Conservation (phyloP, 2,797 vertebrate genomes). For the Syndactyla subalaris region DNA sequence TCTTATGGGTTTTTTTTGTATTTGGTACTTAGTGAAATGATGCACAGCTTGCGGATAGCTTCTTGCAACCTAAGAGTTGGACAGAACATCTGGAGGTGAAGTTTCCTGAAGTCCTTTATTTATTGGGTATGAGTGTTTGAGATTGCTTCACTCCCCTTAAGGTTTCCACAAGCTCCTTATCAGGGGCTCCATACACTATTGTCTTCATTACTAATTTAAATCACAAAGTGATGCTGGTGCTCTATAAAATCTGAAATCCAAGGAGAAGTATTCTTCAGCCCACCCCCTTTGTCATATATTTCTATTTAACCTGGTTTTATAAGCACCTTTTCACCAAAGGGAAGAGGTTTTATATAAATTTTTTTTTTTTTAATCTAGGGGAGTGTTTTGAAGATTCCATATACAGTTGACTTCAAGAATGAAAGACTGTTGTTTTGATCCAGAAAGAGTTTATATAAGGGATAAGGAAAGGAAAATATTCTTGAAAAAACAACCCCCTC, state of each 20-base stretch:
- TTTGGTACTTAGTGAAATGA: background rate
- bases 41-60: background rate
- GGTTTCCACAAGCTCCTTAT: background rate
- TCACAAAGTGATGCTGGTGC: background rate
- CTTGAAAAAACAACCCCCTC: slow-evolving; percentile 74
- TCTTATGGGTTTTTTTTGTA: background rate
- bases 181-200: background rate
- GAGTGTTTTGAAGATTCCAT: slow-evolving; percentile 61
- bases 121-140: background rate
- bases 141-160: background rate
- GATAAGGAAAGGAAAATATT: slow-evolving; percentile 75
- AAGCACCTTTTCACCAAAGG: background rate
- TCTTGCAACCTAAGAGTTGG: background rate
- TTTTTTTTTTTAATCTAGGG: background rate
- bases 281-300: background rate
- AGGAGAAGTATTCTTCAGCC: background rate
- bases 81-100: background rate
- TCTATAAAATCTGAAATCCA: background rate
- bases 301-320: slow-evolving; percentile 14
- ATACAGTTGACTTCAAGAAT: slow-evolving; percentile 64
- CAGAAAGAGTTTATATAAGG: slow-evolving; percentile 63
- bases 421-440: slow-evolving; percentile 71
- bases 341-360: background rate
- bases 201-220: background rate
- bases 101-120: background rate